Evolutionary conservation across 2,888 invertebrate genomes (phyloP).

Genomic region (Drosophila cognata): DNA sequence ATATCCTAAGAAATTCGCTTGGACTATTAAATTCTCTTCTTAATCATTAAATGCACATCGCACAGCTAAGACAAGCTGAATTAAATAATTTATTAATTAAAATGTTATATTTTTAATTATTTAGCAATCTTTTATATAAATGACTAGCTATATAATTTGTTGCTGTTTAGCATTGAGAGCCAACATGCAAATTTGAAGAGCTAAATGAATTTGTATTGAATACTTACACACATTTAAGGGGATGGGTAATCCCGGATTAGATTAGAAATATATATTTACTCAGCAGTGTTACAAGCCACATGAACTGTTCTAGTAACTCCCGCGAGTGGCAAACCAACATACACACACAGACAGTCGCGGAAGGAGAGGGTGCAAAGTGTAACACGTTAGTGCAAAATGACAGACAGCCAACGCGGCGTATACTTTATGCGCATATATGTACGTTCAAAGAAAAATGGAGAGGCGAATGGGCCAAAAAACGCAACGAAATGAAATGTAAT

Average conservation of each 20-base stretch:
- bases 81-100: background rate
- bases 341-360: slow-evolving; percentile 11
- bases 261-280: slow-evolving; percentile 31
- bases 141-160: background rate
- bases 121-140: background rate
- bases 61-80: background rate
- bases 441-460: background rate
- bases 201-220: slow-evolving; percentile 3
- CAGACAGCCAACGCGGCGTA: slow-evolving; percentile 28
- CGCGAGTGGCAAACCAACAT: background rate
- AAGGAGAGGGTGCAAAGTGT: slow-evolving; percentile 54
- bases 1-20: background rate
- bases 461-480: slow-evolving; percentile 6
- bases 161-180: background rate
- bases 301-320: slow-evolving; percentile 16
- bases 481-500: slow-evolving; percentile 12
- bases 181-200: background rate
- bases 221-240: slow-evolving; percentile 1
- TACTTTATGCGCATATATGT: slow-evolving; percentile 3
- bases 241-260: background rate
- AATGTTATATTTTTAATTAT: background rate
- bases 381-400: slow-evolving; percentile 51
- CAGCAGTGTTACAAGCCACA: slow-evolving; percentile 30
- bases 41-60: background rate
- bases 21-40: background rate